Base-by-base conservation (phyloP, 2,888 invertebrate genomes). In the Conus canariensis region DNA sequence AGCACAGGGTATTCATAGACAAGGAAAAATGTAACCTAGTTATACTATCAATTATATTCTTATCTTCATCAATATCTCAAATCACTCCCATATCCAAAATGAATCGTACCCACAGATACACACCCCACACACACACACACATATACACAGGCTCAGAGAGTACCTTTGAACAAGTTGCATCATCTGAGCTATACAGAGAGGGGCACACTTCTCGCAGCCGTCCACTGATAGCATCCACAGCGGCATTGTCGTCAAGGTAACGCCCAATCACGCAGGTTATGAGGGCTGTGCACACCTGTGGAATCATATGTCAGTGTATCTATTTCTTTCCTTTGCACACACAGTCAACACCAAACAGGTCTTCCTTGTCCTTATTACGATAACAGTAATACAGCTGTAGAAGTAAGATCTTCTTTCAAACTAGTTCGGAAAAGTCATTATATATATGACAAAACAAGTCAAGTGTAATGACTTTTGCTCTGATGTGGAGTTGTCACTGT, bases 141-240 rank as follows among this genome's bases (percentile, higher is more conserved):
- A 60, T 14, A 60, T 16, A 14, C 85, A 25, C 60, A 83, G 7
- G n/a, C 25, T 25, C 25, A 25, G 4, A 30, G 12, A n/a, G 95
- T 96, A 98, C 98, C 97, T 99, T 99, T 4, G 99, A 98, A 94
- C 98, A 98, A 19, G 98, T 98, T 7, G 99, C 99, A 96, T 99
- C 99, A 97, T 99, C 99, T 94, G 98, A 98, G 92, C 98, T 98
- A 96, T 99, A 99, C 59, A 99, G 97, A 93, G 98, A 98, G 0
- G 99, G 99, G 95, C 99, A 99, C 1, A 98, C 97, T 94, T 98
- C 98, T 86, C 99, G 97, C 90, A 99, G 96, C 95, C 98, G 98
- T 58, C 97, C 97, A 91, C 98, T 99, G 92, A 99, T 98, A 0
- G 98, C 97, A 95, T 98, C 98, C 3, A 99, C 98, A 1, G 98